These are phyloP conservation scores for Lophochroa leadbeateri DNA, from an alignment of 2,113 vertebrate genomes.

Conservation along the genomic window DNA sequence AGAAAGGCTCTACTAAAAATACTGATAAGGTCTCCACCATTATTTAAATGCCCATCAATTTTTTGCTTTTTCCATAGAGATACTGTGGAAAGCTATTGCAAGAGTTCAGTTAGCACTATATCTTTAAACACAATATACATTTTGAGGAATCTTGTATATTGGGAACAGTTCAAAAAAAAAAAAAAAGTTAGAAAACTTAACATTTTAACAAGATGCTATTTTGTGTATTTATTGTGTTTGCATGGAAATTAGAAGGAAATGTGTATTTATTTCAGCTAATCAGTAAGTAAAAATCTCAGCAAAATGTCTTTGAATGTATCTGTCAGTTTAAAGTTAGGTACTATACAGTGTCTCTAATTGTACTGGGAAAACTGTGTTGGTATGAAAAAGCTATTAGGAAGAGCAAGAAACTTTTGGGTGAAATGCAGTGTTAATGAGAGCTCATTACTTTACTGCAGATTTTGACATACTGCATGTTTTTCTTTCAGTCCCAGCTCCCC, in stretches of 20 bases:
- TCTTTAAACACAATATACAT: background rate
- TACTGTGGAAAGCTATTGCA: background rate
- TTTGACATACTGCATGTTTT: background rate
- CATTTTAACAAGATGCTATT: background rate
- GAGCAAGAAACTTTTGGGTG: conserved; percentile 12
- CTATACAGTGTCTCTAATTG: background rate
- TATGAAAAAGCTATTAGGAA: conserved; percentile 16
- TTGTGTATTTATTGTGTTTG: background rate
- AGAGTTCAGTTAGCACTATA: background rate
- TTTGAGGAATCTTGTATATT: background rate
- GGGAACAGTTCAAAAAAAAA: background rate
- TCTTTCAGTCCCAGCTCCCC: background rate
- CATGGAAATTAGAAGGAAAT: background rate
- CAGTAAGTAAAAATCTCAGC: background rate
- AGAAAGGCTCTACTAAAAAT: background rate
- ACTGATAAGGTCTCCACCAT: background rate
- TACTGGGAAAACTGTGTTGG: background rate
- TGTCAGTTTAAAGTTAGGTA: background rate
- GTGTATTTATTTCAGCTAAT: background rate
- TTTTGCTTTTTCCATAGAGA: background rate
- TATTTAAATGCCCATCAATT: background rate
- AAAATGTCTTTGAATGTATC: background rate
- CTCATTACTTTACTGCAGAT: conserved; percentile 41
- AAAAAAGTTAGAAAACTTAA: no score
- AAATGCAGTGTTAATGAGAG: conserved; percentile 44